phyloP scores from a whole-genome alignment of 2,888 invertebrate genomes.

The Morpho helenor region DNA sequence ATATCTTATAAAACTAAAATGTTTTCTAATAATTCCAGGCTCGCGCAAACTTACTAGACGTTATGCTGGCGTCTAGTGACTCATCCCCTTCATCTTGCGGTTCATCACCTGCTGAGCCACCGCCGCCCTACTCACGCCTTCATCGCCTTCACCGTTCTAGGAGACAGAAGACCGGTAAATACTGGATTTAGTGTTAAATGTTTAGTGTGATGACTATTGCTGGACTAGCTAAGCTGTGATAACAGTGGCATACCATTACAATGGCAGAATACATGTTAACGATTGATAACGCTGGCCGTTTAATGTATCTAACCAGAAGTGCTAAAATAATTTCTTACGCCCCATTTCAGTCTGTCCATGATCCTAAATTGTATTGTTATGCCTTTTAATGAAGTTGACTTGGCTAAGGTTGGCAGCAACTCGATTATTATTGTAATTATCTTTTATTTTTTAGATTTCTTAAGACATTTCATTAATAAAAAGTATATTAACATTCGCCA shows the following conservation, averaged over 20 bases:
- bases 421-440: too few relatives aligned
- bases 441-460: too few relatives aligned
- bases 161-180: slow-evolving; percentile 87
- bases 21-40: slow-evolving; percentile 71
- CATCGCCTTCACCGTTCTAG: slow-evolving; percentile 85
- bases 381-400: neutral
- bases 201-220: slow-evolving; percentile 14
- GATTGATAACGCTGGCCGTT: too few relatives aligned
- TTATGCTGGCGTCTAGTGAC: slow-evolving; percentile 87
- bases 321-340: too few relatives aligned
- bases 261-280: too few relatives aligned
- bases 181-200: slow-evolving; percentile 13
- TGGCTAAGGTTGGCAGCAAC: too few relatives aligned
- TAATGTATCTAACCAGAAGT: too few relatives aligned
- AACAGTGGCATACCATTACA: slow-evolving; percentile 6
- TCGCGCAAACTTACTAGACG: slow-evolving; percentile 86
- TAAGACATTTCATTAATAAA: too few relatives aligned
- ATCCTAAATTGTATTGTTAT: neutral
- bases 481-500: neutral
- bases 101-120: slow-evolving; percentile 75
- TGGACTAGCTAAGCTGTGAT: slow-evolving; percentile 9
- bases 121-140: slow-evolving; percentile 81
- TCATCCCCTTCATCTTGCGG: slow-evolving; percentile 84
- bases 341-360: too few relatives aligned
- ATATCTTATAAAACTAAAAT: neutral